Evolutionary conservation across 2,113 vertebrate species (phyloP), one percentile per base, ranked within the genome.

Genomic region (Ceuthmochares aereus): DNA sequence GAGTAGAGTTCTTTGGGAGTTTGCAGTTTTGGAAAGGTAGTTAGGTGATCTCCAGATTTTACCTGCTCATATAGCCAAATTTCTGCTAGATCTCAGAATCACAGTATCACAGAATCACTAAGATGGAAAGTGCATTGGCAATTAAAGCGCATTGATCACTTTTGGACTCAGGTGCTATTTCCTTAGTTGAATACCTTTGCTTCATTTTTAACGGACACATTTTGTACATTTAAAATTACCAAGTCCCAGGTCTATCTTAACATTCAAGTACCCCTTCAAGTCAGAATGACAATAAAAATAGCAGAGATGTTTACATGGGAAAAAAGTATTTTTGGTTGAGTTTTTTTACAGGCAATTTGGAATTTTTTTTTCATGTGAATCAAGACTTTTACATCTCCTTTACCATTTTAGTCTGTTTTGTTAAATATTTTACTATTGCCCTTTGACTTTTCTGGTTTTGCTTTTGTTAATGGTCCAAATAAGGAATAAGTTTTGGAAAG

Each of bases 71-170:
- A 17, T 59, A 68, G 7, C 20, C 23, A 55, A 43, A 55, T 52
- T 43, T 32, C 40, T 69, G 7, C 26, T 47, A 54, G 5, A 66
- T 55, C 17, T 43, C 40, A 40, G 40, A 40, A 40, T 40, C 40
- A 40, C 40, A 40, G 40, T 10, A 40, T 40, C 40, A 40, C 40
- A 40, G 40, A 12, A 40, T 40, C 12, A 40, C 40, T n/a, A n/a
- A n/a, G n/a, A n/a, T n/a, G n/a, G n/a, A 89, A 91, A 93, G 62
- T 83, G 51, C 78, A 76, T 37, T 66, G 67, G 25, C 49, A 89
- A 63, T 94, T 85, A 87, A 85, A 93, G 36, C 9, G 17, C 42
- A 91, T 69, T 93, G 69, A 85, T 94, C 25, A 79, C 12, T 68
- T 89, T 73, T 60, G 36, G 87, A 89, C 74, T 89, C 74, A 79